phyloP scores from a whole-genome alignment of 2,113 vertebrate species.

The Paratilapia polleni region DNA sequence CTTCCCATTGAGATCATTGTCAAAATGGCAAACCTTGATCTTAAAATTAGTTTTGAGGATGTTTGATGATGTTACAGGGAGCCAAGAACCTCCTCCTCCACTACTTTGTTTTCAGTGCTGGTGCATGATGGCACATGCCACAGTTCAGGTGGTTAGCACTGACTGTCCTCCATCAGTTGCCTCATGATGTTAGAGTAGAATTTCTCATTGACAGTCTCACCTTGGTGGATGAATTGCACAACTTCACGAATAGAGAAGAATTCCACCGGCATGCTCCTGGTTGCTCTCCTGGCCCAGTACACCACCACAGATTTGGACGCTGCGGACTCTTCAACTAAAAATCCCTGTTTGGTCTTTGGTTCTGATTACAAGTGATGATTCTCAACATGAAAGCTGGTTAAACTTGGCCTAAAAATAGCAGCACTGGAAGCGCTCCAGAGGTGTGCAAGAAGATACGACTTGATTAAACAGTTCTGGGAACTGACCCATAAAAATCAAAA shows the following conservation, averaged over 20 bases:
- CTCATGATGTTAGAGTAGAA: neutral
- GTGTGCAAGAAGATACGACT: neutral
- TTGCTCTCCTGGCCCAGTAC: accelerated
- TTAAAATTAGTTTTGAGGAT: neutral
- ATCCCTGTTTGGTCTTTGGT: neutral
- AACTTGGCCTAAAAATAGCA: neutral
- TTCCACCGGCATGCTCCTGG: accelerated
- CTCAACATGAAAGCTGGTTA: neutral
- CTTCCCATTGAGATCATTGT: neutral
- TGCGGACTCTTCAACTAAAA: accelerated
- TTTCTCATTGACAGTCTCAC: accelerated
- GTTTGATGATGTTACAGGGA: neutral
- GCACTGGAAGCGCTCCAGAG: neutral
- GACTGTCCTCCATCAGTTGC: neutral
- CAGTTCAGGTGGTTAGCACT: neutral
- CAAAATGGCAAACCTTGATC: neutral
- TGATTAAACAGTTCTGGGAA: neutral
- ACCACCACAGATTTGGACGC: neutral
- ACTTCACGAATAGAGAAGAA: neutral
- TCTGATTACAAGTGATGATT: neutral
- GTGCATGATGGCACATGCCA: neutral
- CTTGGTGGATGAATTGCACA: neutral
- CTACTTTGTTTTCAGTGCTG: neutral
- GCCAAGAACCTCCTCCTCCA: too few species aligned
- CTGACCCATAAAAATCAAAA: neutral